Evolutionary conservation across 1,140 invertebrate species (phyloP).

Genomic region (Bathynomus jamesi): DNA sequence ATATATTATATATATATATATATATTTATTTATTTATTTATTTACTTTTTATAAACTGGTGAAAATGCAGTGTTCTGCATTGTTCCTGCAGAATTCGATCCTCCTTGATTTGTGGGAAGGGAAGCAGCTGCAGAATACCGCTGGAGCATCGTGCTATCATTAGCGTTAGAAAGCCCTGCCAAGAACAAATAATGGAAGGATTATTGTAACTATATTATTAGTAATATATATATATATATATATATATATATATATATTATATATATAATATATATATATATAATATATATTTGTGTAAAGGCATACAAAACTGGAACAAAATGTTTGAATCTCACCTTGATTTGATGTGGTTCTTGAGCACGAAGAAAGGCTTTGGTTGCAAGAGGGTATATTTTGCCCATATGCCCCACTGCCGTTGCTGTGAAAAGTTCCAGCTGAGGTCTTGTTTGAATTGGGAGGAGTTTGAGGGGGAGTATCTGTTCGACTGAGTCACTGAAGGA

Average conservation of each 20-base stretch:
- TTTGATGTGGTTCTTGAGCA: not conserved
- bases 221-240: constrained; percentile 4
- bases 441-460: constrained; percentile 73
- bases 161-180: not conserved
- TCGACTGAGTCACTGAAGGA: constrained; percentile 57
- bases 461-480: constrained; percentile 87
- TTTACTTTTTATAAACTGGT: not conserved
- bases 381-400: not conserved
- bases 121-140: not conserved
- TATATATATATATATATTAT: not conserved
- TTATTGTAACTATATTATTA: not conserved
- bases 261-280: too few relatives aligned
- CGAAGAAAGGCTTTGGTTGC: not conserved
- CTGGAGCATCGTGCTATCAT: not conserved
- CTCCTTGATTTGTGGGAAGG: not conserved
- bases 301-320: too few relatives aligned
- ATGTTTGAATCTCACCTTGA: not conserved
- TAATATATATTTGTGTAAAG: not conserved
- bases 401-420: not conserved
- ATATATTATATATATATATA: constrained; percentile 5
- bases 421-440: not conserved
- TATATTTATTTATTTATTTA: not conserved
- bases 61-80: not conserved
- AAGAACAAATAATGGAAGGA: too few relatives aligned
- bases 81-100: not conserved